A percentile compares a stretch with the other conserved stretches of the same genome.
Conservation (phyloP, 2,113 vertebrate species). For the Bettongia penicillata region DNA sequence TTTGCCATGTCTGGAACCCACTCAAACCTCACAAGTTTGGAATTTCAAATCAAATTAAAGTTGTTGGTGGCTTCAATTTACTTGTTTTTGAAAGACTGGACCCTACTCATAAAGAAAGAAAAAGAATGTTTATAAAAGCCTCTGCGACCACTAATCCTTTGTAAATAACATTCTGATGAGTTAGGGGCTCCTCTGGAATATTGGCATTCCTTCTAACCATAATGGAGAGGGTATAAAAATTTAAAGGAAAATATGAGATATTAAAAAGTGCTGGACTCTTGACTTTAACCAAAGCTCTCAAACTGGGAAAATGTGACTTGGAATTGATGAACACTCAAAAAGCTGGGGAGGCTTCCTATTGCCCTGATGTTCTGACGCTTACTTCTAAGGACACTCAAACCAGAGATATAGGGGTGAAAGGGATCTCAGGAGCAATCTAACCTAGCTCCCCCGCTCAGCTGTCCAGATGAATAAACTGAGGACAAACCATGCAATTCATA, state of each 20-base stretch:
- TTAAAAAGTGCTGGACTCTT: background rate
- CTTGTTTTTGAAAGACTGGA: constrained; percentile 6
- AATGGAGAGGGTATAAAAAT: background rate
- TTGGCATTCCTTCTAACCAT: background rate
- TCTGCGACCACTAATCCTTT: background rate
- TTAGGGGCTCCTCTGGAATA: background rate
- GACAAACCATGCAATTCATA: background rate
- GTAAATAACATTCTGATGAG: constrained; percentile 1
- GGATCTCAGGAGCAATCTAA: background rate
- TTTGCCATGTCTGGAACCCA: background rate
- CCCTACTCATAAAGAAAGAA: background rate
- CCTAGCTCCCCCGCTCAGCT: background rate
- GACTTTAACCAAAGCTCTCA: constrained; percentile 31
- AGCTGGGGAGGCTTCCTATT: background rate
- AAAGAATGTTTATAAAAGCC: background rate
- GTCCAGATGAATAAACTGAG: background rate
- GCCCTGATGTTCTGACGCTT: background rate
- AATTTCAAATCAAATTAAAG: constrained; percentile 54
- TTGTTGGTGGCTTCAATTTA: background rate
- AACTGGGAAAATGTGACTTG: constrained; percentile 4
- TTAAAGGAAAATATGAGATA: background rate
- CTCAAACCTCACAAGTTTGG: constrained; percentile 18
- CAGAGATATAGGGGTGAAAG: background rate
- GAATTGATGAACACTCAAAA: constrained; percentile 43
- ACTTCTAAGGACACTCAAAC: background rate